Percentiles rank a stretch among this genome's conserved stretches.
phyloP scores from a whole-genome alignment of 2,888 invertebrate species.

The Acronicta psi region DNA sequence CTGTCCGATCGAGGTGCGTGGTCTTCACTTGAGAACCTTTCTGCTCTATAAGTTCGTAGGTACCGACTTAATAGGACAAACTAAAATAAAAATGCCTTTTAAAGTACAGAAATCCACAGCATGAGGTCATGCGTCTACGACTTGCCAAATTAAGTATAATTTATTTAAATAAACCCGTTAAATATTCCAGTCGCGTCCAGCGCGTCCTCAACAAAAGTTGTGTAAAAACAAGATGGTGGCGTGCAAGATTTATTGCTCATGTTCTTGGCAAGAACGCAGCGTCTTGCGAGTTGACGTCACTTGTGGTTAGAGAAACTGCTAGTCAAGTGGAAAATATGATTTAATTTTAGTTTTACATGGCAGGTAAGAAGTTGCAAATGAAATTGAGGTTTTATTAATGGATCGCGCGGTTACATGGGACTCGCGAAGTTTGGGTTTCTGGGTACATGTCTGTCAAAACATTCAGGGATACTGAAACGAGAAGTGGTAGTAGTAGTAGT shows the following conservation, averaged over 20 bases:
- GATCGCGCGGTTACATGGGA: too few species aligned
- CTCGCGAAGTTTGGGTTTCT: too few species aligned
- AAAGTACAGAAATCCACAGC: slow-evolving; percentile 1
- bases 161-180: slow-evolving; percentile 54
- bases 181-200: slow-evolving; percentile 53
- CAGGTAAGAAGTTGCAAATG: not conserved
- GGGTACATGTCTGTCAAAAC: too few species aligned
- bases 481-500: too few species aligned
- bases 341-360: slow-evolving; percentile 27
- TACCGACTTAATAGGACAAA: too few species aligned
- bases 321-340: slow-evolving; percentile 36
- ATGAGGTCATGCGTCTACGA: slow-evolving; percentile 23
- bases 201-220: slow-evolving; percentile 53
- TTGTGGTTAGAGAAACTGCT: slow-evolving; percentile 44
- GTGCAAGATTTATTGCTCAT: slow-evolving; percentile 49
- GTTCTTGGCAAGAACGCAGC: slow-evolving; percentile 47
- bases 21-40: too few species aligned
- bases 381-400: not conserved
- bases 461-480: too few species aligned
- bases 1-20: too few species aligned
- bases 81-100: not conserved
- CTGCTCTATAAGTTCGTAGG: too few species aligned
- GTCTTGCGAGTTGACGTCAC: slow-evolving; percentile 45
- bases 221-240: slow-evolving; percentile 55
- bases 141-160: slow-evolving; percentile 46